These are phyloP conservation scores for Zosterops borbonicus DNA, from an alignment of 2,113 vertebrate genomes.

Conservation along the genomic window DNA sequence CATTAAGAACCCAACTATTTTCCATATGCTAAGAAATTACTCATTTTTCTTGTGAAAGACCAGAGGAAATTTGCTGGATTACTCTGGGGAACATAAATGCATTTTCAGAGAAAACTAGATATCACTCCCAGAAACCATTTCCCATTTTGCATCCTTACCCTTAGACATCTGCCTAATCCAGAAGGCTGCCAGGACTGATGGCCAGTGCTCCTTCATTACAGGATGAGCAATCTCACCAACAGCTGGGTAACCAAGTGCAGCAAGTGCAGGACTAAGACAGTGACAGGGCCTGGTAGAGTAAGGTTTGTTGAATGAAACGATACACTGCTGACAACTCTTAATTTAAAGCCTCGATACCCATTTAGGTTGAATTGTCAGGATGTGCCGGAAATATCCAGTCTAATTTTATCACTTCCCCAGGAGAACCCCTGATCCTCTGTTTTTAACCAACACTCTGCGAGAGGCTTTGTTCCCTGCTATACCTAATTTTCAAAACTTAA, in stretches of 20 bases:
- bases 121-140: not conserved
- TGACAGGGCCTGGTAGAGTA: not conserved
- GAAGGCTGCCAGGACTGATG: not conserved
- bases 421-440: not conserved
- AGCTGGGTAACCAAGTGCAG: not conserved
- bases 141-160: not conserved
- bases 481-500: not conserved
- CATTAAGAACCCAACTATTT: not conserved
- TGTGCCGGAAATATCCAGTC: not conserved
- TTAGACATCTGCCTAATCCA: not conserved
- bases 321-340: not conserved
- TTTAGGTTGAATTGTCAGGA: constrained; percentile 4
- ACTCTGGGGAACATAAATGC: not conserved
- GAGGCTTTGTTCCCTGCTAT: not conserved
- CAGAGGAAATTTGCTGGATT: not conserved
- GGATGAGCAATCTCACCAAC: not conserved
- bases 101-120: not conserved
- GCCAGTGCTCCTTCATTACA: not conserved
- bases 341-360: not conserved
- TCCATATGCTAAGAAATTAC: not conserved
- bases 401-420: not conserved
- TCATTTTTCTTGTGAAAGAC: not conserved
- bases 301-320: not conserved
- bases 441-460: not conserved
- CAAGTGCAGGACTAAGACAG: not conserved